These are phyloP conservation scores for Clistopyga incitator DNA, from an alignment of 2,888 invertebrate species.

Conservation along the genomic window DNA sequence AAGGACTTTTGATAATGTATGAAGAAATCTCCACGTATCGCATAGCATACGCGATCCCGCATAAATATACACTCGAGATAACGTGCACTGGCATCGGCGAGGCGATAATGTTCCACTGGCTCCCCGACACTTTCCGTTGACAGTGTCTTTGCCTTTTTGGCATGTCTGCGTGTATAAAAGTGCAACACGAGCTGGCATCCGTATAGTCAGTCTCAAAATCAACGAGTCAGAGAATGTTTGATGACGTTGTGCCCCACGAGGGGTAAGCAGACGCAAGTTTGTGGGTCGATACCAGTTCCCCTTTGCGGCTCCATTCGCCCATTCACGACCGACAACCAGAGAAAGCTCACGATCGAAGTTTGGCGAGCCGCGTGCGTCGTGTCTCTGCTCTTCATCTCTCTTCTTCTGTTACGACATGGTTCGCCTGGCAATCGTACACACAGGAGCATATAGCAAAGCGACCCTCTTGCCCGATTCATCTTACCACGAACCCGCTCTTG, in stretches of 20 bases:
- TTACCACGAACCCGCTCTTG: background rate
- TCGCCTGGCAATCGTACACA: slow-evolving; percentile 6
- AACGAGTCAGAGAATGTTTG: background rate
- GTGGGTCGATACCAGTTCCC: slow-evolving; percentile 15
- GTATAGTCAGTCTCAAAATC: background rate
- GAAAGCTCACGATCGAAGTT: slow-evolving; percentile 18
- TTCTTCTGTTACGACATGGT: slow-evolving; percentile 2
- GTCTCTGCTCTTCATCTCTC: background rate
- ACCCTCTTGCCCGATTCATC: background rate
- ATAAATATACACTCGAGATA: slow-evolving; percentile 63
- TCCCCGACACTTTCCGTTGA: slow-evolving; percentile 24
- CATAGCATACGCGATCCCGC: slow-evolving; percentile 38
- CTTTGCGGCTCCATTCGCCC: background rate
- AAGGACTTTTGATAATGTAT: too few relatives aligned
- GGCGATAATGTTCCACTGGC: slow-evolving; percentile 46
- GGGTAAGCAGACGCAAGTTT: slow-evolving; percentile 1
- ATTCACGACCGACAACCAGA: slow-evolving; percentile 12
- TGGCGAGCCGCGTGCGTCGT: background rate
- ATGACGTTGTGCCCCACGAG: background rate
- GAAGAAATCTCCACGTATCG: background rate
- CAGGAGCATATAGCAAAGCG: background rate
- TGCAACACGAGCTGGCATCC: background rate
- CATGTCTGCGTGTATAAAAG: background rate
- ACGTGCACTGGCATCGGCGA: slow-evolving; percentile 63
- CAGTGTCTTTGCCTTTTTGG: slow-evolving; percentile 32